Base-by-base conservation (phyloP, 2,797 vertebrate species). In the Lagocephalus sceleratus region DNA sequence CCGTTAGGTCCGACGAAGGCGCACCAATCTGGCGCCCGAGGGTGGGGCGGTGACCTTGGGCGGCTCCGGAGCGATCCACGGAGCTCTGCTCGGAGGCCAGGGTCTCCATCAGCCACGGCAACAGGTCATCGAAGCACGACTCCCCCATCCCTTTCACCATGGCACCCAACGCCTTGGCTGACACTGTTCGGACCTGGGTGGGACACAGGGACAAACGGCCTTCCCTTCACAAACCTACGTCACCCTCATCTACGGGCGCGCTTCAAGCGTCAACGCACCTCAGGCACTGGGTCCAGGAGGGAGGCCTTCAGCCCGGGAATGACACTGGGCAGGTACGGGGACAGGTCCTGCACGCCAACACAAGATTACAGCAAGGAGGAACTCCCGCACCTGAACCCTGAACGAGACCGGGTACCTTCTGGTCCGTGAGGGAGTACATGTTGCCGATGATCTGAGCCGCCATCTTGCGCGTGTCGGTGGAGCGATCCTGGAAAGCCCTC, bases 71-170 rank as follows among this genome's bases (percentile, higher is more conserved):
- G 10, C 97, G 94, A 82, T 99, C 97, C 50, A 99, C 97, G 0
- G 97, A 99, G 85, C 97, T 99, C 89, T 98, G 97, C 62, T 99
- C 97, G 0, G 95, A 99, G 0, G 97, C 97, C 83, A 99, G 78
- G 0, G 97, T 99, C 83, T 99, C 96, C 96, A 99, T 98, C 57
- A 98, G 89, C 97, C 97, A 99, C 0, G 97, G 97, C 78, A 99
- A 78, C 75, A 99, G 87, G 85, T 99, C 96, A 39, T 99, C 95
- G 29, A 97, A 98, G 87, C 94, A 95, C 0, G 96, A 94, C 47
- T 99, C 97, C 0, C 97, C 97, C 95, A 99, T 99, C 2, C 97
- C 97, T 73, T 98, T 99, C 83, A 99, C 97, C 97, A 99, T 99
- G 73, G 97, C 97, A 2, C 97, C 97, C 65, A 99, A 85, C 0